Base-by-base conservation (phyloP, 2,113 vertebrate genomes). In the Scytalopus superciliaris region DNA sequence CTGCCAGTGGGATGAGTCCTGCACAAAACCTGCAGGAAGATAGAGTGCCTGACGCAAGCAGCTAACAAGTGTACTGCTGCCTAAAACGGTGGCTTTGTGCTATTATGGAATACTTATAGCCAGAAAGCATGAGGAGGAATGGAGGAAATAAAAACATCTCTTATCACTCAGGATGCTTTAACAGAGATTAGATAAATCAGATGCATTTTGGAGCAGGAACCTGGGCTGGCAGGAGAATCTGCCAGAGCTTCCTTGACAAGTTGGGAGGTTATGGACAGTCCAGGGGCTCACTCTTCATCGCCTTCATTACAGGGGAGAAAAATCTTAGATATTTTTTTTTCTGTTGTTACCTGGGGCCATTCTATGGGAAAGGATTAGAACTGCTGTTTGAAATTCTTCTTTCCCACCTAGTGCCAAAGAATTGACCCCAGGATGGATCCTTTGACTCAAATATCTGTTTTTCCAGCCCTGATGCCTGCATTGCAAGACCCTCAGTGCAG, bases 161-260 rank as follows among this genome's bases (percentile, higher is more conserved):
- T 91, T 90, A 87, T 73, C 62, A 69, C 63, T 55, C 19, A 69
- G 80, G 72, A 87, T 62, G 62, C 53, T 73, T 75, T 42, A 63
- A 30, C 42, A 91, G 74, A 85, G 87, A 87, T 82, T n/a, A 92
- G 92, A 91, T 87, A 87, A 87, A 72, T 63, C 62, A 89, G 74
- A 73, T 42, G 62, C 3, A 0, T 79, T 91, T 94, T 62, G 89
- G 93, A 92, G 63, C 57, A 78, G 91, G 67, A 89, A 87, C 27
- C 8, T 1, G 2, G 79, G 25, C 75, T 76, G 44, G 53, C 37
- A 68, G 45, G 5, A 57, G 30, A 90, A 92, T 74, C 52, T 72
- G 49, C 3, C 1, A 82, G 44, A 79, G 66, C 55, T 83, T 39
- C 42, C 45, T 72, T 74, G 63, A 83, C 84, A 70, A 73, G 27